Conservation (phyloP, 2,888 invertebrate genomes). For the Tuberolachnus salignus region DNA sequence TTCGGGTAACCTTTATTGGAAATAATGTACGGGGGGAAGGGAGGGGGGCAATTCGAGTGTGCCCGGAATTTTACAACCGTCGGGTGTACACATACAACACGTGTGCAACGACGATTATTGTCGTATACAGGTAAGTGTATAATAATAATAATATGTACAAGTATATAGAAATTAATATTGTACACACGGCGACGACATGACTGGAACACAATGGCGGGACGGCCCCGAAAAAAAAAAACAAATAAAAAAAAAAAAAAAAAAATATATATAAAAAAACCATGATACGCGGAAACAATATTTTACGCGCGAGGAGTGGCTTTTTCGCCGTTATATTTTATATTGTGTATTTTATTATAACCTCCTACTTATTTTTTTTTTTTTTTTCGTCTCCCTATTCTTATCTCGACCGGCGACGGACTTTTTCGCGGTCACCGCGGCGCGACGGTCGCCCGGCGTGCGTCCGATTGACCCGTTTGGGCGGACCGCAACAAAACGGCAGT, state of each 20-base stretch:
- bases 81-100: no score
- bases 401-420: no score
- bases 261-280: slow-evolving; percentile 26
- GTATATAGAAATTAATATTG: not conserved
- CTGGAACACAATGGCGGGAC: slow-evolving; percentile 38
- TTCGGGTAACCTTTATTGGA: no score
- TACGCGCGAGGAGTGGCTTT: slow-evolving; percentile 18
- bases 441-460: not conserved
- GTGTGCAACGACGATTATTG: no score
- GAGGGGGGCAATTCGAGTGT: no score
- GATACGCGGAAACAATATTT: slow-evolving; percentile 3
- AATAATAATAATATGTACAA: no score
- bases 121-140: not conserved
- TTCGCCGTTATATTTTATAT: slow-evolving; percentile 14
- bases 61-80: no score
- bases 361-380: no score
- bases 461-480: slow-evolving; percentile 30
- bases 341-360: not conserved
- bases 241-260: no score
- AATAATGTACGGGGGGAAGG: no score
- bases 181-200: slow-evolving; percentile 8
- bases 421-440: no score
- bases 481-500: not conserved
- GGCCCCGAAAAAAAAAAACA: not conserved
- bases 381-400: no score